Evolutionary conservation across 37 sponge, comb jelly and placozoan genomes (phyloP), one percentile per base, ranked within the genome.

Genomic region (Corticium candelabrum): DNA sequence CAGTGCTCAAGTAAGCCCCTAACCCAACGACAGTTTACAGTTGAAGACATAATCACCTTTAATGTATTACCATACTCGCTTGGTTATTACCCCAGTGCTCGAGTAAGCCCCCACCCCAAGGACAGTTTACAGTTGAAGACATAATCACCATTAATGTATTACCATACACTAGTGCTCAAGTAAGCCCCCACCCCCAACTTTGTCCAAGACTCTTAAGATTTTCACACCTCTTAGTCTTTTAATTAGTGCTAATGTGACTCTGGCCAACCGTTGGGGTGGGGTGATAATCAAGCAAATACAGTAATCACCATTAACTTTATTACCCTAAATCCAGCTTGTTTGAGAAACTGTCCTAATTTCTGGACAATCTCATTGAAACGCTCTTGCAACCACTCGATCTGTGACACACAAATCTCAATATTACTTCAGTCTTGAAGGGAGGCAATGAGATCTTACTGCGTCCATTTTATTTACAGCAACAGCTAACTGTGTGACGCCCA

Each of bases 401-500:
- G 21, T 30, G 7, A 4, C 73, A 32, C 5, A 4, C 5, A 29
- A 32, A 70, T 35, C 5, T 29, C 73, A 70, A 29, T 15, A 70
- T 15, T 30, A 15, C 5, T 7, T 4, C 73, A 21, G 62, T 50
- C 88, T 91, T 91, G 15, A 90, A 84, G 83, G 93, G 94, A 11
- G 98, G 93, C 89, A 93, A 69, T 2, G 36, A 40, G 56, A 33
- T 7, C 35, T 37, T 31, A 83, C 84, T 35, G 62, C 92, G 75
- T 98, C 99, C 93, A 98, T 91, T 72, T 98, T 98, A 77, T 98
- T 98, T 36, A 98, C 89, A 30, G 92, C 90, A 2, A 98, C 93
- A 39, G 84, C 80, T 40, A 98, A 73, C 39, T 91, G 86, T 41
- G 79, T 82, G 35, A 98, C 94, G 38, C 99, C 99, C 67, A 98